Conservation (phyloP, 2,888 invertebrate species). For the Panopea generosa region DNA sequence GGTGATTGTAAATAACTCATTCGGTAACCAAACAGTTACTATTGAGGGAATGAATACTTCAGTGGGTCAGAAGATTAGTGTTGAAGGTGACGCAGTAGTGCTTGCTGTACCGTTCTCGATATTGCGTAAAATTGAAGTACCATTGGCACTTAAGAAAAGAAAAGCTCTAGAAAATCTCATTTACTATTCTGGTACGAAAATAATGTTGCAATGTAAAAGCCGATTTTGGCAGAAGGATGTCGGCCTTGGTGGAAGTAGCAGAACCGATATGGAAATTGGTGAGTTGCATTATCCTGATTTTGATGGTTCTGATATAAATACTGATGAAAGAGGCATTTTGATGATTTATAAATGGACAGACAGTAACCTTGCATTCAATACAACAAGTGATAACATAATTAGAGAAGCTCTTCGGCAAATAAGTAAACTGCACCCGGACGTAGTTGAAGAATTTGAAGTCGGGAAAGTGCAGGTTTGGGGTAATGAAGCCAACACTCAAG, state of each 20-base stretch:
- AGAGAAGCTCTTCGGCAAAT: constrained; percentile 45
- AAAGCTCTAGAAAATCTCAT: constrained; percentile 31
- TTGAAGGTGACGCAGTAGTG: constrained; percentile 51
- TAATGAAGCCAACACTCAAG: constrained; percentile 45
- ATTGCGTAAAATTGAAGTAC: constrained; percentile 52
- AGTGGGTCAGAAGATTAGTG: constrained; percentile 12
- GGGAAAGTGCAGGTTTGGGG: constrained; percentile 58
- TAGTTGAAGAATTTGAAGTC: constrained; percentile 51
- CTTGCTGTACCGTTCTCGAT: constrained; percentile 48
- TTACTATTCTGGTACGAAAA: constrained; percentile 49
- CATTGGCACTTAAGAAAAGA: background rate
- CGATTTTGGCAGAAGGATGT: constrained; percentile 58
- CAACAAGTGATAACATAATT: constrained; percentile 40
- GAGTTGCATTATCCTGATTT: constrained; percentile 29
- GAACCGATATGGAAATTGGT: constrained; percentile 5
- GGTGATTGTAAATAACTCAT: too few relatives aligned
- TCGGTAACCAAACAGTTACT: constrained; percentile 7
- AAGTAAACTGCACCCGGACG: constrained; percentile 50
- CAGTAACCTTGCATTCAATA: constrained; percentile 43
- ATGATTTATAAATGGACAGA: constrained; percentile 46
- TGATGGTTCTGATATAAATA: constrained; percentile 17
- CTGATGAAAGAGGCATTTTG: constrained; percentile 42
- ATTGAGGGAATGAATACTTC: constrained; percentile 29
- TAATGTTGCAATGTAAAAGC: constrained; percentile 48
- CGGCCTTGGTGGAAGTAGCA: constrained; percentile 50